Evolutionary conservation across 2,113 vertebrate genomes (phyloP).

Genomic region (Oostethus manadensis): DNA sequence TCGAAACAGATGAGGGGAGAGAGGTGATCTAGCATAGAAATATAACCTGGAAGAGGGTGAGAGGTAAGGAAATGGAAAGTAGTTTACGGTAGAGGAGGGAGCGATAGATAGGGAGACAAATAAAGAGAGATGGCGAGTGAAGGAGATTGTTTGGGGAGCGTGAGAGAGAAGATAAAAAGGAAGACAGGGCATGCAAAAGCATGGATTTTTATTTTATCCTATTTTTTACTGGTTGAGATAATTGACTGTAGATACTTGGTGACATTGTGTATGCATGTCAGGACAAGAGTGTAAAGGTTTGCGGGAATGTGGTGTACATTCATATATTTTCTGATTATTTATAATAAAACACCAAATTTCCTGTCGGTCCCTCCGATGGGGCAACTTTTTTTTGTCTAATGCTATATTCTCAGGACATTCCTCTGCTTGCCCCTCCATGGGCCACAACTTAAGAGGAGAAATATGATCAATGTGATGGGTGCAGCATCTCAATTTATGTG

Average conservation of each 20-base stretch:
- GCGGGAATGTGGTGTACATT: neutral
- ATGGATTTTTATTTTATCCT: constrained; percentile 36
- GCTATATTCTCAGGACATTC: constrained; percentile 48
- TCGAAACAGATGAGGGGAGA: constrained; percentile 24
- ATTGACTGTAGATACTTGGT: constrained; percentile 53
- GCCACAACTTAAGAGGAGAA: constrained; percentile 40
- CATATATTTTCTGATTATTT: constrained; percentile 25
- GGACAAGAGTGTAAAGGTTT: constrained; percentile 5
- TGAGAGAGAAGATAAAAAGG: constrained; percentile 56
- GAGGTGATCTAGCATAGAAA: constrained; percentile 37
- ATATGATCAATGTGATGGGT: constrained; percentile 49
- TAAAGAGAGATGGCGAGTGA: constrained; percentile 57
- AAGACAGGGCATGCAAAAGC: constrained; percentile 52
- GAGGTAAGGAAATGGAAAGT: constrained; percentile 27
- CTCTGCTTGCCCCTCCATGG: constrained; percentile 27
- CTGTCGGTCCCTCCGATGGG: constrained; percentile 41
- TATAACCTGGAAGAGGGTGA: constrained; percentile 38
- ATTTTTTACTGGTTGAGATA: constrained; percentile 58
- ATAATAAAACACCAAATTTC: constrained; percentile 50
- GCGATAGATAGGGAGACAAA: constrained; percentile 51
- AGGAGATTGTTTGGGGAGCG: constrained; percentile 63
- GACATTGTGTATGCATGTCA: constrained; percentile 10
- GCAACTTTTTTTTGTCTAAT: constrained; percentile 59
- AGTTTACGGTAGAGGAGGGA: constrained; percentile 55
- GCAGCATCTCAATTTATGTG: constrained; percentile 58